Base-by-base conservation (phyloP, 1,140 invertebrate genomes). In the Amphibalanus amphitrite region DNA sequence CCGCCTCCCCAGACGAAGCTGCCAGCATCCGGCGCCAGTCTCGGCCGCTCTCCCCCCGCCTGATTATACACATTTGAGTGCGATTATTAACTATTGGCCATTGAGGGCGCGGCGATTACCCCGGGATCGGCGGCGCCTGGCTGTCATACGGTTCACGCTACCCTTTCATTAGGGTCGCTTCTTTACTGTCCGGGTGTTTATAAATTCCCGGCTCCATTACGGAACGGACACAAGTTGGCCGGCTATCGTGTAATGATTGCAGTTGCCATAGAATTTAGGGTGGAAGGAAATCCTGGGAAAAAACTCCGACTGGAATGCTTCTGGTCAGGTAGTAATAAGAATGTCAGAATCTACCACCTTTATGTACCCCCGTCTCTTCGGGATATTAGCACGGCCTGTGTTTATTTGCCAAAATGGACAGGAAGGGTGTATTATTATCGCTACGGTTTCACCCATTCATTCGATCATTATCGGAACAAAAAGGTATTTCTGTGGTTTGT, bases 21-120 rank as follows among this genome's bases (percentile, higher is more conserved):
- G 47, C 1, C 47, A 59, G 47, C 47, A 23, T 59, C 47, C 47
- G 47, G 47, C 47, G 47, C 47, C 47, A 23, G 33, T 15, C 15
- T 17, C 47, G 13, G 47, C 47, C 23, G 47, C 47, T 59, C 13
- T 23, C 13, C 47, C 47, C 17, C 10, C 47, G 13, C 10, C 20
- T 59, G 47, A 59, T 59, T 59, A 59, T 23, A 59, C 20, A 59
- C 47, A 59, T 59, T 59, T 59, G 47, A 20, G 47, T 59, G 47
- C 47, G 47, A 59, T 59, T 59, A 59, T 59, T 59, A 59, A 59
- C 47, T 59, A 59, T 59, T 59, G 47, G 47, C 47, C 47, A 59
- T 59, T 59, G 47, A 59, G 17, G 47, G 47, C 10, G 47, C 47
- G 13, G 47, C 47, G 10, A 59, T 59, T 59, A 59, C 17, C 23